These are phyloP conservation scores for Lasioglossum villosulum DNA, from an alignment of 2,888 invertebrate species.

Conservation along the genomic window DNA sequence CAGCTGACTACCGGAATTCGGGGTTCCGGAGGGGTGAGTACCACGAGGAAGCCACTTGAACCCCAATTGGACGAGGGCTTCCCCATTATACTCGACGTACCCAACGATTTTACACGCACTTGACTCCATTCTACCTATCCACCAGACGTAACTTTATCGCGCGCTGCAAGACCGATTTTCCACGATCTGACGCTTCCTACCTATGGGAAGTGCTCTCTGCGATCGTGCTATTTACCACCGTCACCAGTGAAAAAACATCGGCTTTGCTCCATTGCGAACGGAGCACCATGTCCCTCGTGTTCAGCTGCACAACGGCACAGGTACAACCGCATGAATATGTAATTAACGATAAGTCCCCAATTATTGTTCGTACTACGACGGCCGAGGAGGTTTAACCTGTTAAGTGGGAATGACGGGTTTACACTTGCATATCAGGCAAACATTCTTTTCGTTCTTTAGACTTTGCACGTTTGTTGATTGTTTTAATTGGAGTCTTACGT, in stretches of 20 bases:
- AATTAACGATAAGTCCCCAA: not conserved
- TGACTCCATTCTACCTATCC: slow-evolving; percentile 85
- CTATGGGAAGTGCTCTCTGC: not conserved
- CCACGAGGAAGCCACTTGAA: slow-evolving; percentile 78
- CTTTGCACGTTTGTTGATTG: not conserved
- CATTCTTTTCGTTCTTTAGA: not conserved
- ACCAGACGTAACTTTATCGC: slow-evolving; percentile 68
- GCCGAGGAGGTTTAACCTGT: not conserved
- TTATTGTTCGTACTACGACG: not conserved
- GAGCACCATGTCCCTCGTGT: not conserved
- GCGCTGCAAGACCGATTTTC: slow-evolving; percentile 64
- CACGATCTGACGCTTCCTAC: slow-evolving; percentile 42
- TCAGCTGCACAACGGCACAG: not conserved
- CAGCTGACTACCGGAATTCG: slow-evolving; percentile 83
- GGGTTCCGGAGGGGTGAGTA: slow-evolving; percentile 81
- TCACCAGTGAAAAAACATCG: not conserved
- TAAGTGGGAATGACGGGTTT: not conserved
- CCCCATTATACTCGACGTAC: slow-evolving; percentile 81
- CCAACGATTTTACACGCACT: slow-evolving; percentile 87
- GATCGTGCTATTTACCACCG: not conserved
- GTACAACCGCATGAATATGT: not conserved
- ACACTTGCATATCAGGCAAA: not conserved
- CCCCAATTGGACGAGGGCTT: slow-evolving; percentile 80
- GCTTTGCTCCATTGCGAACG: not conserved
- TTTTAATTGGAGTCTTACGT: not conserved